Evolutionary conservation across 2,888 invertebrate genomes (phyloP).

Genomic region (Hirudinaria manillensis): DNA sequence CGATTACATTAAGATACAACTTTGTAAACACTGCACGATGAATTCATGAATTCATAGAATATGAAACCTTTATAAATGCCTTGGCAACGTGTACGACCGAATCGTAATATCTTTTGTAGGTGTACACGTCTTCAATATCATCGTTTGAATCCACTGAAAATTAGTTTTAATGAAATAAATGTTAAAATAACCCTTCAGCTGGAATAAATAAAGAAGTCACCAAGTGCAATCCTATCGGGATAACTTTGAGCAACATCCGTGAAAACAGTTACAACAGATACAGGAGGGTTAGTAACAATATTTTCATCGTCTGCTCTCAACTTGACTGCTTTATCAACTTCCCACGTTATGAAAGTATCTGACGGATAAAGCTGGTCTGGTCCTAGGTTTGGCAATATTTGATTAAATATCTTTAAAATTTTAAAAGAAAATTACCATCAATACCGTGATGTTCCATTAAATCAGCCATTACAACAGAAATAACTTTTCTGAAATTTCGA

Average conservation of each 20-base stretch:
- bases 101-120: slow-evolving; percentile 64
- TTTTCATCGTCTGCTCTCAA: background rate
- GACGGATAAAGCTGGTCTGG: slow-evolving; percentile 22
- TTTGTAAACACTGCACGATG: too few relatives aligned
- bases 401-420: too few relatives aligned
- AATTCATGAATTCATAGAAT: too few relatives aligned
- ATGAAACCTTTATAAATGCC: slow-evolving; percentile 63
- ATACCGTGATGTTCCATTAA: too few relatives aligned
- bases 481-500: too few relatives aligned
- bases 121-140: slow-evolving; percentile 39
- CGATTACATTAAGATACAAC: too few relatives aligned
- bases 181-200: background rate
- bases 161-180: too few relatives aligned
- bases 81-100: slow-evolving; percentile 72
- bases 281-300: slow-evolving; percentile 37
- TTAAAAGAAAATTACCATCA: too few relatives aligned
- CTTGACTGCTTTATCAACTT: background rate
- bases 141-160: too few relatives aligned
- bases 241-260: slow-evolving; percentile 40
- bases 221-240: slow-evolving; percentile 43
- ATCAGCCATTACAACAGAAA: too few relatives aligned
- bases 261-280: slow-evolving; percentile 43
- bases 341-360: background rate
- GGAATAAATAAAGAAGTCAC: slow-evolving; percentile 38
- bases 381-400: background rate